Base-by-base conservation (phyloP, 2,888 invertebrate genomes). In the Acronicta psi region DNA sequence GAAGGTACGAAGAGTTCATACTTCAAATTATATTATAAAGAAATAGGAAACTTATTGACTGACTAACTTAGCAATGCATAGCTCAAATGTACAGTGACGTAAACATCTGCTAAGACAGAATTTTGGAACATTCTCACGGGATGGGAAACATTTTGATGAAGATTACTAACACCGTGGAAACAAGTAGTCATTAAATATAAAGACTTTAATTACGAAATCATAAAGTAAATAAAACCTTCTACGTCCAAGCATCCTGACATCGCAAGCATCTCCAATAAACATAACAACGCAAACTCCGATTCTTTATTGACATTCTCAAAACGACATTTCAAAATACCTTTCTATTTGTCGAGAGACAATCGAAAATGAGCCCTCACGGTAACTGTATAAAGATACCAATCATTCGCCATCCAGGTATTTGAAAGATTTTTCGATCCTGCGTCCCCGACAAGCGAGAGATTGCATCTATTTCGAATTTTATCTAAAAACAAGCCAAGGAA, bases 401-500 rank as follows among this genome's bases (percentile, higher is more conserved):
- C 65, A 71, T 40, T 58, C 44, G 8, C 42, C 52, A 65, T 57
- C 51, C 79, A 82, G 82, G 84, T 84, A 84, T 86, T 79, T 64
- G 69, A 69, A 66, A 78, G 66, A 82, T 80, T 81, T 78, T 80
- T 73, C 80, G 79, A 82, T 80, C 72, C 70, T 69, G 67, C 74
- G 73, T 75, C 73, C 66, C 68, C 73, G 82, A 84, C 82, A 82
- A 78, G 69, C 75, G 61, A 75, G 81, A 85, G 85, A 87, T 90
- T 86, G 88, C 86, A 86, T 87, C 85, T 80, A 81, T 88, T 83
- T 81, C 77, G 79, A 79, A 79, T 88, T 87, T 86, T 85, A 83
- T 86, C 83, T 83, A 84, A 87, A 88, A 87, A 84, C 83, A 81
- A 80, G 75, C 70, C 75, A 51, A 51, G 78, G 63, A 72, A 77